Conservation (phyloP, 2,888 invertebrate species). For the Fragum sueziense region DNA sequence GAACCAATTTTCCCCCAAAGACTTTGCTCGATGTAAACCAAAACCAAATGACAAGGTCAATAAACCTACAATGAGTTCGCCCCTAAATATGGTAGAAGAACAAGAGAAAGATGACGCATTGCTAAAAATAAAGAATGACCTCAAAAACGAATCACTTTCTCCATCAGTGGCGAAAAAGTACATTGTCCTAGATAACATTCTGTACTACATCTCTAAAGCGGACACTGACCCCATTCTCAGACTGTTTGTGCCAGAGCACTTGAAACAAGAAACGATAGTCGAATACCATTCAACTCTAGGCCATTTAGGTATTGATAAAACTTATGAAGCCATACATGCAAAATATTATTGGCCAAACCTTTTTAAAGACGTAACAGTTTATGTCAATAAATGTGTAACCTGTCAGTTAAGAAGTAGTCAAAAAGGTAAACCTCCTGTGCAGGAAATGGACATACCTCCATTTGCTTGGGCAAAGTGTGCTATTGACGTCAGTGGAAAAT, state of each 20-base stretch:
- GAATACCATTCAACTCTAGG: constrained; percentile 42
- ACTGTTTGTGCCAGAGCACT: background rate
- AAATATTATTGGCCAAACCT: constrained; percentile 54
- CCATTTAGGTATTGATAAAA: constrained; percentile 48
- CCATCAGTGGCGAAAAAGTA: too few relatives aligned
- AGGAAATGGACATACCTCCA: constrained; percentile 42
- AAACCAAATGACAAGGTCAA: too few relatives aligned
- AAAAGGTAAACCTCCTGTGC: constrained; percentile 28
- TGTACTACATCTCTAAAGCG: constrained; percentile 9
- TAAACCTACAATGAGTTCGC: too few relatives aligned
- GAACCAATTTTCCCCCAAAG: too few relatives aligned
- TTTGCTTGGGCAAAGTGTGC: constrained; percentile 31
- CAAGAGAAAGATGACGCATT: too few relatives aligned
- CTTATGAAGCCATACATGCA: constrained; percentile 32
- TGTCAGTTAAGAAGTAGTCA: constrained; percentile 39
- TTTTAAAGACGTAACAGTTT: constrained; percentile 47
- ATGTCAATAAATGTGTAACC: constrained; percentile 18
- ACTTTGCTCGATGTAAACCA: too few relatives aligned
- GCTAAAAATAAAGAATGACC: too few relatives aligned
- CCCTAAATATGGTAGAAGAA: too few relatives aligned
- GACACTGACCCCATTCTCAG: constrained; percentile 1
- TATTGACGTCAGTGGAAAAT: constrained; percentile 35
- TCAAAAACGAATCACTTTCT: too few relatives aligned
- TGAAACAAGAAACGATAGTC: background rate
- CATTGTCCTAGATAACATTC: background rate